phyloP scores from a whole-genome alignment of 2,797 vertebrate genomes.

The Pogoniulus pusillus region DNA sequence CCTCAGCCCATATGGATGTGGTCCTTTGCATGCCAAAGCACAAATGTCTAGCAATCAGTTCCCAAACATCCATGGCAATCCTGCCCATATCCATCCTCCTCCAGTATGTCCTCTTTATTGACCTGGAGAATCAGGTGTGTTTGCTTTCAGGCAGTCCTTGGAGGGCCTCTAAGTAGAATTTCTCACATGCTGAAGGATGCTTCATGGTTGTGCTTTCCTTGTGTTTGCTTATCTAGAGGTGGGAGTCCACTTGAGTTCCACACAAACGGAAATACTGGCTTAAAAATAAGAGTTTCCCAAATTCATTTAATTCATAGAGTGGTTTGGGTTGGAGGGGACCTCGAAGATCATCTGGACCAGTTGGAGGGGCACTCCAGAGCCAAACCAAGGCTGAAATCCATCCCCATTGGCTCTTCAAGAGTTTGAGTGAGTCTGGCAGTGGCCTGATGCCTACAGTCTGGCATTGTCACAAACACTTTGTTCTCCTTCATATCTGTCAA shows the following conservation, averaged over 20 bases:
- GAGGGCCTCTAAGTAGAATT: not conserved
- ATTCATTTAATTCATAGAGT: not conserved
- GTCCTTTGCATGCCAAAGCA: not conserved
- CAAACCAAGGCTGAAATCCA: not conserved
- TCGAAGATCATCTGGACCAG: not conserved
- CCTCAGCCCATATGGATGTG: too few relatives aligned
- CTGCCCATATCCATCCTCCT: not conserved
- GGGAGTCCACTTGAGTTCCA: not conserved
- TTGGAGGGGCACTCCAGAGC: not conserved
- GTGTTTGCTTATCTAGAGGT: constrained; percentile 5
- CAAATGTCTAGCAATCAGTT: not conserved
- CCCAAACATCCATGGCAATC: not conserved
- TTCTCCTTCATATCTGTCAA: constrained; percentile 10
- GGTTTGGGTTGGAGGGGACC: too few relatives aligned
- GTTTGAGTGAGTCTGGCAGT: not conserved
- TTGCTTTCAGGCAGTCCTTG: not conserved
- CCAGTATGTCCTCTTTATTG: not conserved
- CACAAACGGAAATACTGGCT: not conserved
- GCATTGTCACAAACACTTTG: not conserved
- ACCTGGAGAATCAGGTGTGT: not conserved
- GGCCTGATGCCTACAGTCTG: not conserved
- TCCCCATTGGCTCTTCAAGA: not conserved
- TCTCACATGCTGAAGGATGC: not conserved
- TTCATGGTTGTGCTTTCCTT: not conserved
- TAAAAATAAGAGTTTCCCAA: not conserved